A percentile compares a stretch with the other conserved stretches of the same genome.
Conservation (phyloP, 2,797 vertebrate species). For the Sitta carolinensis region DNA sequence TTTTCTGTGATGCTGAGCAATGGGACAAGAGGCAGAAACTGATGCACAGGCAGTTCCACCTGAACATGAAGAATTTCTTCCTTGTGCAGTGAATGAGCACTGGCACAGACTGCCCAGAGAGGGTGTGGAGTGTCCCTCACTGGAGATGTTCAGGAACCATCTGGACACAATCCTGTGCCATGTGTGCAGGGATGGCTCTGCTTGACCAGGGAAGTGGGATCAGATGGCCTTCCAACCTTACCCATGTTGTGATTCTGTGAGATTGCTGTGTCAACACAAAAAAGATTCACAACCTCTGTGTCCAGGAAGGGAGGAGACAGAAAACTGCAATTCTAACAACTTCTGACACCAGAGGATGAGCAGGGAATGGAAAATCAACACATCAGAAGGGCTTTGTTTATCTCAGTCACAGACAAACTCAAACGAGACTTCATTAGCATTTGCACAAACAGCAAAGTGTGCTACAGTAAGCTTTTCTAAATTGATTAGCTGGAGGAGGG, state of each 20-base stretch:
- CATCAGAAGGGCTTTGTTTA: not conserved
- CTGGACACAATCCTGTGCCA: not conserved
- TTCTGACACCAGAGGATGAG: not conserved
- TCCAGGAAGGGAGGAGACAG: not conserved
- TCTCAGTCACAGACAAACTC: not conserved
- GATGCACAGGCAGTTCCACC: not conserved
- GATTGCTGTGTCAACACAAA: not conserved
- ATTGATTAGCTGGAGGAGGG: not conserved
- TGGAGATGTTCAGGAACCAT: not conserved
- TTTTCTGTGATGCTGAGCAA: too few relatives aligned
- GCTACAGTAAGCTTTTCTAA: not conserved
- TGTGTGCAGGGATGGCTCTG: not conserved
- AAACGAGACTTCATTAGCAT: constrained; percentile 9
- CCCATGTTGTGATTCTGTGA: not conserved
- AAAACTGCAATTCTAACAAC: not conserved
- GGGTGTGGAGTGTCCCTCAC: not conserved
- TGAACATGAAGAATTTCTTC: not conserved
- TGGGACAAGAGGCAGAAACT: not conserved
- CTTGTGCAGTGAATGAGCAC: accelerated
- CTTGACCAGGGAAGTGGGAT: not conserved
- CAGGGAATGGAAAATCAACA: not conserved
- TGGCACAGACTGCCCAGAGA: not conserved
- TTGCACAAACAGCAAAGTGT: not conserved
- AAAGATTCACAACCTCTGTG: not conserved
- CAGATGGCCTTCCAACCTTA: not conserved